Evolutionary conservation across 1,140 invertebrate species (phyloP).

Genomic region (Lanistes nyassanus): DNA sequence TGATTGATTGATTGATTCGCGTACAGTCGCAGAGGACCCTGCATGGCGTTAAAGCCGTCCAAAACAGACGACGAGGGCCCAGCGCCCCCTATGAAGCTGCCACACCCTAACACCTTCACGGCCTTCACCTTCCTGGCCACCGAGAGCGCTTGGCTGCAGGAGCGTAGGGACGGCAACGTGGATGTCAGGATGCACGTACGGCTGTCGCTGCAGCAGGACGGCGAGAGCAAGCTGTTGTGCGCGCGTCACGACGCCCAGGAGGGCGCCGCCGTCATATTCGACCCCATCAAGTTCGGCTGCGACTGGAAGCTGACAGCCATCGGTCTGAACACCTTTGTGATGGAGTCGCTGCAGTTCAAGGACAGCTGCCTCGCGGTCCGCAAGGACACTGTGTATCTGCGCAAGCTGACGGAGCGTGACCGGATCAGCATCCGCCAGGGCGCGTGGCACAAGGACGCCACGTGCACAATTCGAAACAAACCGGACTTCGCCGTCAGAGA

Average conservation of each 20-base stretch:
- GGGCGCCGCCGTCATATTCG: background rate
- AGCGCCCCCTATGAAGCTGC: background rate
- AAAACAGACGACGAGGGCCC: background rate
- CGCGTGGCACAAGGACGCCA: constrained; percentile 1
- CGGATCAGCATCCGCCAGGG: background rate
- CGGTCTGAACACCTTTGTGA: background rate
- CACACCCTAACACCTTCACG: background rate
- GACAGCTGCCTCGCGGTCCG: background rate
- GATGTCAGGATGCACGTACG: background rate
- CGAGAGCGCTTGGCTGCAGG: background rate
- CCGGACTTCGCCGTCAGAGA: constrained; percentile 16
- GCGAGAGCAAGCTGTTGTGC: background rate
- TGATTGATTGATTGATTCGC: too few species aligned
- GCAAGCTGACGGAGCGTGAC: background rate
- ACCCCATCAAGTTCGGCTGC: background rate
- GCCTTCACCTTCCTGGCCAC: constrained; percentile 10
- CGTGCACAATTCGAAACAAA: background rate
- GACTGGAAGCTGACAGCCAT: constrained; percentile 15
- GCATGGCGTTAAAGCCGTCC: background rate
- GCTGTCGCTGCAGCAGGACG: background rate
- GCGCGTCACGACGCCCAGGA: background rate
- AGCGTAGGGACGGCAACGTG: background rate
- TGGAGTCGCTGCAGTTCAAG: background rate
- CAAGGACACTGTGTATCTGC: background rate
- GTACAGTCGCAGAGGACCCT: background rate